Conservation (phyloP, 2,888 invertebrate genomes). For the Protophormia terraenovae region DNA sequence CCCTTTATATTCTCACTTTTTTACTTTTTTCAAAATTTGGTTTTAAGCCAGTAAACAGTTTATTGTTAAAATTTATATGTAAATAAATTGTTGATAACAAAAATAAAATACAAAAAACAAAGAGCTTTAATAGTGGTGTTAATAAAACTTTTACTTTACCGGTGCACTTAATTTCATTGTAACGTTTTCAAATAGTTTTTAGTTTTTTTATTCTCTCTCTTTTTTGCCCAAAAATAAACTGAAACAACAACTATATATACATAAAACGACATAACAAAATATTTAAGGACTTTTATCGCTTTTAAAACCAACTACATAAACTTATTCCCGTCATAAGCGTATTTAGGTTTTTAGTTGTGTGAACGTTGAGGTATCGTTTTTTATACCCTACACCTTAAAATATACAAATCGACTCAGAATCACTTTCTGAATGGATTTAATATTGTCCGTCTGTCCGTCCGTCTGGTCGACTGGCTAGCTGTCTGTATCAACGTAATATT, state of each 20-base stretch:
- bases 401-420: too few species aligned
- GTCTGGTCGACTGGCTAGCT: too few species aligned
- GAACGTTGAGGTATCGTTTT: slow-evolving; percentile 5
- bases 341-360: not conserved
- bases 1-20: not conserved
- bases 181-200: slow-evolving; percentile 9
- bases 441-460: too few species aligned
- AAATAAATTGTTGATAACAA: slow-evolving; percentile 17
- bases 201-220: not conserved
- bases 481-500: too few species aligned
- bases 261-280: not conserved
- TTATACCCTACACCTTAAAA: too few species aligned
- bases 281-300: slow-evolving; percentile 28
- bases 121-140: slow-evolving; percentile 43
- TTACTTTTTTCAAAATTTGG: not conserved
- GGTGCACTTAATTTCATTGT: slow-evolving; percentile 36
- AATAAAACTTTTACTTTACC: slow-evolving; percentile 55
- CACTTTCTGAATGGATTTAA: too few species aligned
- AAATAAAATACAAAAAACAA: not conserved
- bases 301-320: slow-evolving; percentile 39
- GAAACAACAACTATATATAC: not conserved
- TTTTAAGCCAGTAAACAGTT: slow-evolving; percentile 47
- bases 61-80: slow-evolving; percentile 9
- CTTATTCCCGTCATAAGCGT: slow-evolving; percentile 17
- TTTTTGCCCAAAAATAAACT: not conserved